phyloP scores from a whole-genome alignment of 2,113 vertebrate genomes.

The Dipodomys ordii region DNA sequence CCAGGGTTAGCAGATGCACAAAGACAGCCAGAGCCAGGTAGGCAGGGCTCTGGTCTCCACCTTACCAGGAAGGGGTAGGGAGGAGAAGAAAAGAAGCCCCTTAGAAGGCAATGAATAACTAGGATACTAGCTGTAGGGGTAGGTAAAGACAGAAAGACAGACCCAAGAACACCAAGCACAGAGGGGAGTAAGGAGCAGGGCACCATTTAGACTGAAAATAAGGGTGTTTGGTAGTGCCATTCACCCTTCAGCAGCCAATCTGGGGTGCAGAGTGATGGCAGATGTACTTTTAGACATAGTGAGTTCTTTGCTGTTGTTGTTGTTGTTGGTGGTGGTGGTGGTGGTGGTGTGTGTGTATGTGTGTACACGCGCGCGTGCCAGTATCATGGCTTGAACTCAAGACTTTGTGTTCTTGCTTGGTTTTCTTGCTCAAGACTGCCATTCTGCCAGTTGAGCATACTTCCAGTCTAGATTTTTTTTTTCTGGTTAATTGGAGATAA shows the following conservation, averaged over 20 bases:
- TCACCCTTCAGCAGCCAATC: background rate
- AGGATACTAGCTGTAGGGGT: background rate
- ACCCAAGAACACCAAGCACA: background rate
- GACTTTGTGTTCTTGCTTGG: too few species aligned
- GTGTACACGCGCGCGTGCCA: too few species aligned
- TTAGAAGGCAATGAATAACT: background rate
- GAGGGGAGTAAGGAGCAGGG: background rate
- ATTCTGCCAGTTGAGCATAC: too few species aligned
- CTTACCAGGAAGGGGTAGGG: background rate
- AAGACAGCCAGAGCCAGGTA: background rate
- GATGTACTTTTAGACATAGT: background rate
- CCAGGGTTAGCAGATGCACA: background rate
- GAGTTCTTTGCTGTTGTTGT: background rate
- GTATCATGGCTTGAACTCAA: too few species aligned
- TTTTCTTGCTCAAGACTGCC: too few species aligned
- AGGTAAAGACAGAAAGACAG: background rate
- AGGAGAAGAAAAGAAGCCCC: background rate
- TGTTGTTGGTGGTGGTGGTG: too few species aligned
- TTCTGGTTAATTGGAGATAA: too few species aligned
- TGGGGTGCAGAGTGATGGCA: background rate
- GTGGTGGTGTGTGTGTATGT: too few species aligned
- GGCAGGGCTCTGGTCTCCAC: background rate
- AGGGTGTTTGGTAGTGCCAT: accelerated
- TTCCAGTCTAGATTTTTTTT: too few species aligned
- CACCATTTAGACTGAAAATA: background rate